Conservation (phyloP, 1,140 invertebrate genomes). For the Drosophila parvula region DNA sequence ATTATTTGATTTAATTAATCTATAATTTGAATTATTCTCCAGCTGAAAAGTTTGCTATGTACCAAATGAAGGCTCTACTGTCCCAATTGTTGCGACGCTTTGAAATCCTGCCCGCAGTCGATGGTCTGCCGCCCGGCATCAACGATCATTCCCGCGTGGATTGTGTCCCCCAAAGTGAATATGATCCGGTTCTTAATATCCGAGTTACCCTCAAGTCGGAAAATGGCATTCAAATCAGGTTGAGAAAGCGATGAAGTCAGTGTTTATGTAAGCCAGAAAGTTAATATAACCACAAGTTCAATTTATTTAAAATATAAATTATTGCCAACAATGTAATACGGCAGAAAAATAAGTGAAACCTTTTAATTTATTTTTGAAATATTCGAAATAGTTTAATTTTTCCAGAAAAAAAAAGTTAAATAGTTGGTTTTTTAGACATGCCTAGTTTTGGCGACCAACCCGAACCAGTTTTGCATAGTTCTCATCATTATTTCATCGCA, state of each 20-base stretch:
- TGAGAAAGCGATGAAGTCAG: conserved; percentile 36
- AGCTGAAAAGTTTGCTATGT: conserved; percentile 84
- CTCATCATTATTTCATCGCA: conserved; percentile 9
- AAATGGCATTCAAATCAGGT: conserved; percentile 75
- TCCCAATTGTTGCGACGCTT: conserved; percentile 83
- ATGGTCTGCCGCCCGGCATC: conserved; percentile 66
- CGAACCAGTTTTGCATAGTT: conserved; percentile 24
- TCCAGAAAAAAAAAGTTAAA: too few species aligned
- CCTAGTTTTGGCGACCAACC: not conserved
- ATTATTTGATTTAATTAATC: not conserved
- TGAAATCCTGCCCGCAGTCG: conserved; percentile 70
- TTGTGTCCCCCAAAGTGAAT: conserved; percentile 73
- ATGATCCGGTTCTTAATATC: conserved; percentile 75
- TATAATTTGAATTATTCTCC: not conserved
- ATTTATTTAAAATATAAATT: not conserved
- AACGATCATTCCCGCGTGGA: conserved; percentile 71
- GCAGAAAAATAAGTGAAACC: not conserved
- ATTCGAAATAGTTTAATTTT: too few species aligned
- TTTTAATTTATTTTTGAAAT: not conserved
- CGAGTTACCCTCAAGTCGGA: conserved; percentile 75
- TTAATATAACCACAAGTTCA: not conserved
- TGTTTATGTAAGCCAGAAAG: not conserved
- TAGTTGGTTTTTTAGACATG: not conserved
- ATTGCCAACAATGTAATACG: not conserved
- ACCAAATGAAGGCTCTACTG: conserved; percentile 84